Base-by-base conservation (phyloP, 2,797 vertebrate species). In the Clarias pachynema region DNA sequence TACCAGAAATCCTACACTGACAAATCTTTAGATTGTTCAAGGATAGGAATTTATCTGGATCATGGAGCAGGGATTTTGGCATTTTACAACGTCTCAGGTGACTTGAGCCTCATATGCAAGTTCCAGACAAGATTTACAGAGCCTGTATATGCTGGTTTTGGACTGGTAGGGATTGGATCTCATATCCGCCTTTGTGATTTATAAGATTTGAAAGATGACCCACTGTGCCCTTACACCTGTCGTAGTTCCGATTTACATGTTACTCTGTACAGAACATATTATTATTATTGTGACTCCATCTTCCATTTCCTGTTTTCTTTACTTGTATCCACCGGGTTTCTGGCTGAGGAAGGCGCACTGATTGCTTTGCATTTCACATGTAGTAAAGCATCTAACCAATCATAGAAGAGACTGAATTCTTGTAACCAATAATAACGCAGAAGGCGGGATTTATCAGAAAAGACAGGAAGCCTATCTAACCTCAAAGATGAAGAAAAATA, bases 81-180 rank as follows among this genome's bases (percentile, higher is more conserved):
- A 6, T 89, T 88, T 82, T 90, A 89, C 75, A 84, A 82, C 5
- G 85, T 84, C 75, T 81, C 81, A 1, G 69, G 83, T 49, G 86
- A 86, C 79, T 85, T 86, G 34, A 85, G 77, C 62, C 85, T 86
- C 34, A 87, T 90, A 65, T 44, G 74, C 66, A 75, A 79, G 44
- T 22, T 78, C 29, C 81, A 83, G 65, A 82, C 85, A 4, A 49
- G 40, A 34, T 90, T 90, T 79, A 84, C 57, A 15, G 81, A 89
- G 62, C 83, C 89, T 12, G 70, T 90, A 26, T 89, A 86, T 73
- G 65, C 81, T 53, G 87, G 86, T 18, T 90, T 90, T 26, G 86
- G 87, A 53, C 31, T 89, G 62, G 66, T 69, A 31, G 87, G 89
- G 16, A 84, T 29, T 24, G 79, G 87, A 1, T 59, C 87, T 56